Base-by-base conservation (phyloP, 2,797 vertebrate genomes). In the Tauraco hartlaubi region DNA sequence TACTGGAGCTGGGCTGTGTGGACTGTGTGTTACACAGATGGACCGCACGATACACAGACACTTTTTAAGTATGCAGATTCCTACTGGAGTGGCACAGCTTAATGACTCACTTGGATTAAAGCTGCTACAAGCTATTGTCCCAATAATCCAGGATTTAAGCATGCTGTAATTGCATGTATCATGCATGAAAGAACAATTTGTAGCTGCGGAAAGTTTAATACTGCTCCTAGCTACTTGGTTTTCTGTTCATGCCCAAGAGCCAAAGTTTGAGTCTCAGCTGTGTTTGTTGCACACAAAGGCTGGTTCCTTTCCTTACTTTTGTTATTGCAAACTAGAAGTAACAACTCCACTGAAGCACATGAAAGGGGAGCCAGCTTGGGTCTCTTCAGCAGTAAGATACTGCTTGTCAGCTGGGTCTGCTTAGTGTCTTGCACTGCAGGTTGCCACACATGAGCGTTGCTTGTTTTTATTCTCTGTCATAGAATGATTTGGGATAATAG, bases 131-230 rank as follows among this genome's bases (percentile, higher is more conserved):
- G 61, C 94, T 80, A 96, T 97, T 97, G 96, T 96, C 83, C 93
- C 54, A 84, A 79, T 97, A 97, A 96, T 96, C 94, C 96, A 68
- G 93, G 95, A 94, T 95, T 96, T 97, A 96, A 93, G 63, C 41
- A 18, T 61, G 82, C 89, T 75, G 21, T 92, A 95, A 93, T 96
- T 95, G 81, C 64, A 74, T 54, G 77, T 92, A 82, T 95, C 80
- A 64, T 61, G 91, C 91, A 86, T 88, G 94, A 93, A 95, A 93
- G 91, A 82, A 52, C 74, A 78, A 85, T 95, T 95, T 93, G 83
- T 93, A 90, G 54, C 67, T 68, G 83, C 49, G 31, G 74, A 73
- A 95, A 94, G 88, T 96, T 94, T 90, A 94, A 76, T 20, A 3
- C 43, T 74, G 49, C 61, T 93, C 49, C 52, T 58, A 67, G 52